Evolutionary conservation across 2,888 invertebrate genomes (phyloP), one percentile per base, ranked within the genome.

Genomic region (Ethmia dodecea): DNA sequence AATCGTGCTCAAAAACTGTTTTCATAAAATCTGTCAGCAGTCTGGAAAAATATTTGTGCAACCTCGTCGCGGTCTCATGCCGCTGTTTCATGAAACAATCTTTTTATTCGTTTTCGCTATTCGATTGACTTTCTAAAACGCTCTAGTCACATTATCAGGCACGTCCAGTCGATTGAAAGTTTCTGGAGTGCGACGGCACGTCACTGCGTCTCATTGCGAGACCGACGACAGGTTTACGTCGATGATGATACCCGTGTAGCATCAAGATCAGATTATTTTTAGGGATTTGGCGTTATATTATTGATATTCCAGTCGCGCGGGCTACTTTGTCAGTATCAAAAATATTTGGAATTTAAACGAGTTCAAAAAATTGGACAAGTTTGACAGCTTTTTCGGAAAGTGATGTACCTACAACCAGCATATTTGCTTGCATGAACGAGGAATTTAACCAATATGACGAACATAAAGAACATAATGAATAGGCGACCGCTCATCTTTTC

Each of bases 221-320:
- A 30, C 40, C 55, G 74, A 55, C 72, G 76, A 78, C 70, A 75
- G 71, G 74, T 60, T 71, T 70, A 75, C 58, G 60, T 66, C 55
- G 58, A 68, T 65, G 60, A 45, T 58, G 58, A 52, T 46, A 46
- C 49, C 52, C 50, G 12, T 26, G 15, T 18, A 22, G 15, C 16
- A 12, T 27, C 42, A 41, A 44, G 38, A 38, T 39, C 35, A 43
- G 45, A 39, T 48, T 66, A 65, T 64, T 60, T 66, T 64, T 58
- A 63, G 58, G 40, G 38, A 44, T 60, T 64, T 64, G 58, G 66
- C 69, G 69, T 57, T 65, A 65, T 46, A 33, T 44, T 49, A 49
- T 49, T 45, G 44, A 47, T 33, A 40, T 33, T 33, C 27, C n/a
- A n/a, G n/a, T n/a, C n/a, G n/a, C n/a, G n/a, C n/a, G n/a, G n/a